Evolutionary conservation across 2,113 vertebrate species (phyloP).

Genomic region (Ophthalmolycus amberensis): DNA sequence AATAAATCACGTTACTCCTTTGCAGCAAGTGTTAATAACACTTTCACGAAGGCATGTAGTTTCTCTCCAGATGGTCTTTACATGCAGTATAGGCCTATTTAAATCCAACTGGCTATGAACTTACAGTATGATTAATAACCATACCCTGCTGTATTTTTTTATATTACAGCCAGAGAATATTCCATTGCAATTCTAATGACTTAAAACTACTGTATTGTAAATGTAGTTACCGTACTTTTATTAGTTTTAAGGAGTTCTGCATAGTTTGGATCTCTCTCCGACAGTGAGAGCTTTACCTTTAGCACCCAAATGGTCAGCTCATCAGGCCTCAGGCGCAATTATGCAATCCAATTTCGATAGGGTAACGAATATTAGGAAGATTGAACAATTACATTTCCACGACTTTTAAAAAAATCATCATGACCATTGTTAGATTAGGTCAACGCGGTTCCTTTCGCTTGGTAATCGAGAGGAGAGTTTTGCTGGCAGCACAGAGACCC

Average conservation of each 20-base stretch:
- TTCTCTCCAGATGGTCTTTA: not conserved
- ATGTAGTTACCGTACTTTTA: not conserved
- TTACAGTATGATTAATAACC: not conserved
- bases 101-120: too few relatives aligned
- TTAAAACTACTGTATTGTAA: not conserved
- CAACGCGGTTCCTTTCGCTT: constrained; percentile 23
- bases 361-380: constrained; percentile 4
- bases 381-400: constrained; percentile 9
- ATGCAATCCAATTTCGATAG: constrained; percentile 10
- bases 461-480: constrained; percentile 10
- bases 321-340: constrained; percentile 34
- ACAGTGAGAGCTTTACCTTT: constrained; percentile 31
- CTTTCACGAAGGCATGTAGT: not conserved
- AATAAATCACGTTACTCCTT: too few relatives aligned
- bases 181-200: not conserved
- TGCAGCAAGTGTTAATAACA: not conserved
- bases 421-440: constrained; percentile 22
- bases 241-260: constrained; percentile 51
- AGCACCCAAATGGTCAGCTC: constrained; percentile 17
- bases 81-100: not conserved
- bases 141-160: not conserved
- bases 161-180: not conserved
- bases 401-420: constrained; percentile 25
- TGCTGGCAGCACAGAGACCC: constrained; percentile 4
- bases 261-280: constrained; percentile 27